A percentile compares a stretch with the other conserved stretches of the same genome.
Evolutionary conservation across 2,888 invertebrate genomes (phyloP).

Genomic region (Listrodromus nycthemerus): DNA sequence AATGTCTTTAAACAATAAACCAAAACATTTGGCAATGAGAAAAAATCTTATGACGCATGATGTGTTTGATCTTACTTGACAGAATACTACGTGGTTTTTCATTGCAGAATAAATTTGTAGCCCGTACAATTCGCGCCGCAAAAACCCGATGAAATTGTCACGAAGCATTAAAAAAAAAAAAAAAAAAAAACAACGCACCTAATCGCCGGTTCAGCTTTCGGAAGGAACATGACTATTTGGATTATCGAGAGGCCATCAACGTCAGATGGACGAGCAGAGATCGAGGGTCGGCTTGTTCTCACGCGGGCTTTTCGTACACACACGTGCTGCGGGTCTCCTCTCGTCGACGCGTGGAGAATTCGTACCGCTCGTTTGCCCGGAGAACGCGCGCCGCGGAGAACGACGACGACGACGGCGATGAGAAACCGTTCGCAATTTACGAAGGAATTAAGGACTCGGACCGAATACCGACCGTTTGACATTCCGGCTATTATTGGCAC

Average conservation of each 20-base stretch:
- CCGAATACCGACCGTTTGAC: conserved; percentile 78
- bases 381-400: conserved; percentile 41
- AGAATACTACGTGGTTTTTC: neutral
- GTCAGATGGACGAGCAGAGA: conserved; percentile 35
- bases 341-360: conserved; percentile 70
- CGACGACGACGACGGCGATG: conserved; percentile 65
- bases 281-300: conserved; percentile 64
- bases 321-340: conserved; percentile 44
- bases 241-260: conserved; percentile 58
- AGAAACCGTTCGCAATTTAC: conserved; percentile 75
- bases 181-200: neutral
- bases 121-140: neutral
- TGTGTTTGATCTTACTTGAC: neutral
- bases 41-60: neutral
- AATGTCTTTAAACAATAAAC: neutral
- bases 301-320: conserved; percentile 58
- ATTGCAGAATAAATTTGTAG: neutral
- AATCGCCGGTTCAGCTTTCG: neutral
- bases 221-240: conserved; percentile 15
- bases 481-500: conserved; percentile 81
- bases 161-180: neutral
- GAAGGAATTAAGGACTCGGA: conserved; percentile 76
- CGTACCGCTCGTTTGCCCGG: conserved; percentile 64
- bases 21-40: neutral
- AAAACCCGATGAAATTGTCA: neutral